Percentiles rank a stretch among this genome's conserved stretches.
Evolutionary conservation across 2,113 vertebrate genomes (phyloP).

Genomic region (Ranitomeya imitator): DNA sequence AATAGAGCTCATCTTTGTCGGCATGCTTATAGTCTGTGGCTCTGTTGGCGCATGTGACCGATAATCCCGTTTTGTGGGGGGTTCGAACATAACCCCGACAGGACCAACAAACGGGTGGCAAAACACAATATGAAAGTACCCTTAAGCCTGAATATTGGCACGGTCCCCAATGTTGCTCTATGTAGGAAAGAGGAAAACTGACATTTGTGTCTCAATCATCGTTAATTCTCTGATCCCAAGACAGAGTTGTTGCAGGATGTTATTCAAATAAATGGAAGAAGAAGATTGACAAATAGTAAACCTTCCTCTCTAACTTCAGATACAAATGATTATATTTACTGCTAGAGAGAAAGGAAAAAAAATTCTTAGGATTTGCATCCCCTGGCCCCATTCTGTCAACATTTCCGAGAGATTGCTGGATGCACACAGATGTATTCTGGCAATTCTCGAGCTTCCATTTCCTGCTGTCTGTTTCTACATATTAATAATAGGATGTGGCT

Average conservation of each 20-base stretch:
- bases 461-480: slow-evolving; percentile 66
- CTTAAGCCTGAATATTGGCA: not conserved
- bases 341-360: slow-evolving; percentile 35
- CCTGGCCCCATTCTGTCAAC: slow-evolving; percentile 88
- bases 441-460: slow-evolving; percentile 63
- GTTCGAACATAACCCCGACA: too few relatives aligned
- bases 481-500: slow-evolving; percentile 66
- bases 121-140: too few relatives aligned
- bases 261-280: slow-evolving; percentile 16
- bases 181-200: not conserved
- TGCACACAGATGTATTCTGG: slow-evolving; percentile 70
- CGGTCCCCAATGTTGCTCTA: not conserved
- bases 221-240: not conserved
- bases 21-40: too few relatives aligned
- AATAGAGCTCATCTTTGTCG: too few relatives aligned
- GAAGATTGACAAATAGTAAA: slow-evolving; percentile 63
- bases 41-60: too few relatives aligned
- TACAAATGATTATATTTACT: slow-evolving; percentile 61
- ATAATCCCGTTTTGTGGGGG: too few relatives aligned
- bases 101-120: too few relatives aligned
- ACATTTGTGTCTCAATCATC: not conserved
- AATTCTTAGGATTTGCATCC: slow-evolving; percentile 67
- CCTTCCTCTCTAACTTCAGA: slow-evolving; percentile 51
- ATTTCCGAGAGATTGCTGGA: slow-evolving; percentile 74
- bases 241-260: slow-evolving; percentile 55